A percentile compares a stretch with the other conserved stretches of the same genome.
phyloP scores from a whole-genome alignment of 2,888 invertebrate species.

The Temnothorax ravouxi region DNA sequence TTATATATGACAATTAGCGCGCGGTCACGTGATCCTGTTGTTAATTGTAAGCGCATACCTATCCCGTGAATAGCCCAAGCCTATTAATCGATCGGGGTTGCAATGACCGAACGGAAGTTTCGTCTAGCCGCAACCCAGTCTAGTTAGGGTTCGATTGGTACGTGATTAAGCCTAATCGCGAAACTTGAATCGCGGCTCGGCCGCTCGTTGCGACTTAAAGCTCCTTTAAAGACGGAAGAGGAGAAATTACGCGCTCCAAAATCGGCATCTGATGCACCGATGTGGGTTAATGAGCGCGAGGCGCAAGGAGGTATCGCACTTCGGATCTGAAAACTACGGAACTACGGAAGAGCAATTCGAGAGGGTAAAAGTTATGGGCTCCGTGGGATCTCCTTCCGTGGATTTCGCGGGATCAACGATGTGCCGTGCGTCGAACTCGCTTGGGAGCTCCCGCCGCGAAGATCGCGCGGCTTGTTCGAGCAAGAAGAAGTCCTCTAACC shows the following conservation, averaged over 20 bases:
- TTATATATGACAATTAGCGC: slow-evolving; percentile 37
- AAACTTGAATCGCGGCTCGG: slow-evolving; percentile 47
- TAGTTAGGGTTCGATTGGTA: slow-evolving; percentile 42
- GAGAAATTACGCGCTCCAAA: slow-evolving; percentile 61
- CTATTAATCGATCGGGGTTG: slow-evolving; percentile 36
- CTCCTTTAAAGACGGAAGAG: slow-evolving; percentile 62
- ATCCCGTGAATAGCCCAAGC: neutral
- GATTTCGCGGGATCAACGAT: slow-evolving; percentile 72
- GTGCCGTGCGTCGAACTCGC: slow-evolving; percentile 57
- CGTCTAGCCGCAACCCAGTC: neutral
- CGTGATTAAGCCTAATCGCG: slow-evolving; percentile 53
- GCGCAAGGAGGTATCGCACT: slow-evolving; percentile 56
- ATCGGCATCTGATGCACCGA: slow-evolving; percentile 41
- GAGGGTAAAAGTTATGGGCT: slow-evolving; percentile 68
- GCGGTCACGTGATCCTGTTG: slow-evolving; percentile 18
- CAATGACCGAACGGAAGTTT: slow-evolving; percentile 46
- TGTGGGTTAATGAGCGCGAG: slow-evolving; percentile 69
- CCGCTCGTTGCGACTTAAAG: slow-evolving; percentile 56
- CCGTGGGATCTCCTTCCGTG: slow-evolving; percentile 66
- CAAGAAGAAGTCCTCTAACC: slow-evolving; percentile 57
- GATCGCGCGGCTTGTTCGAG: slow-evolving; percentile 44
- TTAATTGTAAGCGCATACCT: slow-evolving; percentile 8
- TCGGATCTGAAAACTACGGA: slow-evolving; percentile 68
- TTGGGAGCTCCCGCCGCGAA: slow-evolving; percentile 15
- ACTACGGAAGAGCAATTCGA: slow-evolving; percentile 64